Evolutionary conservation across 2,797 vertebrate genomes (phyloP), one percentile per base, ranked within the genome.

Genomic region (Tragopan temminckii): DNA sequence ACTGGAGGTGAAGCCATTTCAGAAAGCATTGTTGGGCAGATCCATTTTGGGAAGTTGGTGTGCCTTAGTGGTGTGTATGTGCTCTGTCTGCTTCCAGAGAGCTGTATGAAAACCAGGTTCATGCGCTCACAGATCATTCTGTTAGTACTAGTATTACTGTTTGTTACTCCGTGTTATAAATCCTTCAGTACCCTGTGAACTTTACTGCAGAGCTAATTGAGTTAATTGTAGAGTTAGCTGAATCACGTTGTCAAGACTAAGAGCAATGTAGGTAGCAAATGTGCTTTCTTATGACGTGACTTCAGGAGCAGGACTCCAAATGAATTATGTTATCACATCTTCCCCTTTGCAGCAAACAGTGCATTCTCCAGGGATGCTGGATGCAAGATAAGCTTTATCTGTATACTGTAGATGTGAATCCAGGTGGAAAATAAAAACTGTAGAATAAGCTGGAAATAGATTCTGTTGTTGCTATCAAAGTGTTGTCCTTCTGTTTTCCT

Each of bases 161-260:
- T 74, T 46, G 16, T 25, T 33, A 4, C 16, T 42, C 55, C 52
- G 8, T 29, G 38, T 9, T 18, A 77, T 66, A 85, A 83, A 33
- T 55, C 33, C 38, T 52, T 5, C 38, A 66, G 6, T 9, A 38
- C 3, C 8, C 7, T 12, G 2, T 76, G 48, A n/a, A 72, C 46
- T 38, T 42, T 12, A 15, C 42, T 15, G 13, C 50, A 76, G 31
- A 45, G 18, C 9, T 50, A 74, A 19, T 24, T 1, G 4, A 6
- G 16, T 63, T 70, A 42, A 36, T 58, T 79, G 21, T 0, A 40
- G n/a, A 3, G 8, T 80, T 86, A 59, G 5, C 19, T 66, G 42
- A 38, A 38, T 35, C 3, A 1, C 0, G 0, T 4, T 79, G 13
- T 80, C 24, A 77, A 46, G 63, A 20, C 35, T 11, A 33, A 33